Evolutionary conservation across 2,113 vertebrate genomes (phyloP).

Genomic region (rat (Rattus norvegicus)): DNA sequence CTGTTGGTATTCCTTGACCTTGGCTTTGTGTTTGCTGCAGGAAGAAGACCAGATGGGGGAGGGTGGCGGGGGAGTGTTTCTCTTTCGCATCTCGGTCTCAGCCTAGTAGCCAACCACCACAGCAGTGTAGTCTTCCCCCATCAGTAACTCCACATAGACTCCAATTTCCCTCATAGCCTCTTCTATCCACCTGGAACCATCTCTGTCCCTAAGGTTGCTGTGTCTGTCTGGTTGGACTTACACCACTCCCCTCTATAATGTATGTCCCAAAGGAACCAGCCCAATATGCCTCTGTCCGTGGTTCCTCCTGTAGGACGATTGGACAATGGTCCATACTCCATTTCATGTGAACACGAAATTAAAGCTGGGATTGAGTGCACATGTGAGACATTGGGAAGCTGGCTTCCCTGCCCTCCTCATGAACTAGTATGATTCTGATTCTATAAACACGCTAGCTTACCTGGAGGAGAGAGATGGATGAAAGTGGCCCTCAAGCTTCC

Average conservation of each 20-base stretch:
- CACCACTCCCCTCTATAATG: rapidly evolving
- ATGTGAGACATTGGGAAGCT: not conserved
- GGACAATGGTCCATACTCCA: not conserved
- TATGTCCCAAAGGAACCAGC: not conserved
- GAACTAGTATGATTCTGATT: not conserved
- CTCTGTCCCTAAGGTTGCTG: rapidly evolving
- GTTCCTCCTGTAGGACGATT: not conserved
- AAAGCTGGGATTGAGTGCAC: not conserved
- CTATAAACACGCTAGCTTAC: not conserved
- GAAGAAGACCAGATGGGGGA: not conserved
- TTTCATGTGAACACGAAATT: not conserved
- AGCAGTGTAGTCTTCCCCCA: not conserved
- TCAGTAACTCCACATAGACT: rapidly evolving
- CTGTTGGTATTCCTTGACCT: not conserved
- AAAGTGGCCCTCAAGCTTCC: not conserved
- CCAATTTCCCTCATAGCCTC: not conserved
- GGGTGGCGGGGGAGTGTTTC: not conserved
- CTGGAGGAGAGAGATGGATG: not conserved
- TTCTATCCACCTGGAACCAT: not conserved
- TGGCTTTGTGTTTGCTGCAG: not conserved
- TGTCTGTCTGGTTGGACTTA: not conserved
- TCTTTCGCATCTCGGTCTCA: not conserved
- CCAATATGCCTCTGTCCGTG: not conserved
- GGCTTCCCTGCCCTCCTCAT: not conserved
- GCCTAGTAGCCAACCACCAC: not conserved